These are phyloP conservation scores for Malurus melanocephalus DNA, from an alignment of 2,113 vertebrate genomes.

Conservation along the genomic window DNA sequence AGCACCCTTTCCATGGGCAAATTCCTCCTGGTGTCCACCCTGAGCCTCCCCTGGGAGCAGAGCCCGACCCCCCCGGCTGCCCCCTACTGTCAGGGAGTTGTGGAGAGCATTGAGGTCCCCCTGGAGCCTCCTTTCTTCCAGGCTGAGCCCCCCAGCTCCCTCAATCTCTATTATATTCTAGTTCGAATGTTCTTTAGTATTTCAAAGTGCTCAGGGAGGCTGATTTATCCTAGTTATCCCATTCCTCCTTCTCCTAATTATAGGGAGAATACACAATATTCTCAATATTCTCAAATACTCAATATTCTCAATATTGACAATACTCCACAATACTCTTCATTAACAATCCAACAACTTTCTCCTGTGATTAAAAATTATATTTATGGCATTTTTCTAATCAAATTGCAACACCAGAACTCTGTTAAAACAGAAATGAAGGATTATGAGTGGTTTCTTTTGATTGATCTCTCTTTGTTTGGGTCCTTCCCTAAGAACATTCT, in stretches of 20 bases:
- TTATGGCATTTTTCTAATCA: neutral
- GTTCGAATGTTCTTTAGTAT: neutral
- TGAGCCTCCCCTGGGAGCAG: neutral
- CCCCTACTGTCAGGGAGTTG: neutral
- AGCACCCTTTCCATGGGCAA: accelerated
- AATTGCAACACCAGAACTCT: neutral
- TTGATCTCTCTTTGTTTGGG: neutral
- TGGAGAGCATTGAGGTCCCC: neutral
- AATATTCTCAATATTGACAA: too few relatives aligned
- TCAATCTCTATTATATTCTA: neutral
- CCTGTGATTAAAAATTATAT: neutral
- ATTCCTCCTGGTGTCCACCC: neutral
- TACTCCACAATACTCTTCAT: neutral
- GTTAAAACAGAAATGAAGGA: neutral
- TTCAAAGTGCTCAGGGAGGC: neutral
- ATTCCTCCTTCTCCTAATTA: neutral
- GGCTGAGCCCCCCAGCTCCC: neutral
- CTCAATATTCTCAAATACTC: too few relatives aligned
- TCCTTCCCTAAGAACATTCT: neutral
- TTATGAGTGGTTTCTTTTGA: neutral
- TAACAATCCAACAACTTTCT: neutral
- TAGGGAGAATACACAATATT: neutral
- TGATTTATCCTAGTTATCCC: neutral
- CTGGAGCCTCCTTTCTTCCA: neutral
- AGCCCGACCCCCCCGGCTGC: neutral